Conservation (phyloP, 1,140 invertebrate species). For the Bicyclus anynana region DNA sequence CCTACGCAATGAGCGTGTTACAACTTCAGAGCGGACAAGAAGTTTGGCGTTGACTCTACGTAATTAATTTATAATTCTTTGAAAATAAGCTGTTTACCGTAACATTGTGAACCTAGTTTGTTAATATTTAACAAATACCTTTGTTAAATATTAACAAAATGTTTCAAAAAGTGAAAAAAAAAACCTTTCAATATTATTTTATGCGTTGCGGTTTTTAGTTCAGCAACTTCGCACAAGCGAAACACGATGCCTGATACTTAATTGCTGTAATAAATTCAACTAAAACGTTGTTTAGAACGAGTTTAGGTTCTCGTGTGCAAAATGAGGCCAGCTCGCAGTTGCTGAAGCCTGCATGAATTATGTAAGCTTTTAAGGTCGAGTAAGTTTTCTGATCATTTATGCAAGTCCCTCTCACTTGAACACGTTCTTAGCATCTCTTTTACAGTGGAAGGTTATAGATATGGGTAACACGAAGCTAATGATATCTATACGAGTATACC, state of each 20-base stretch:
- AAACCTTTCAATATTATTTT: background rate
- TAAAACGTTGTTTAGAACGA: constrained; percentile 25
- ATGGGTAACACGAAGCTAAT: background rate
- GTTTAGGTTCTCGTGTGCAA: constrained; percentile 27
- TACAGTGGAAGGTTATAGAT: constrained; percentile 11
- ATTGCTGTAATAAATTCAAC: constrained; percentile 21
- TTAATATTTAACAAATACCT: too few relatives aligned
- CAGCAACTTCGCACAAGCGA: background rate
- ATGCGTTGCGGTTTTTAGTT: background rate
- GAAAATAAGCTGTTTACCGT: too few relatives aligned
- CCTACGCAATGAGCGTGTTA: too few relatives aligned
- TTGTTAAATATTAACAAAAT: too few relatives aligned
- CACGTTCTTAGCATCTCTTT: constrained; percentile 31
- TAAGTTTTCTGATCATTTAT: constrained; percentile 50
- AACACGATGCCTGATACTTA: constrained; percentile 14
- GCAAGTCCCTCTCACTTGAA: constrained; percentile 36
- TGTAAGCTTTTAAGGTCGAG: constrained; percentile 48
- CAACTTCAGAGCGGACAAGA: too few relatives aligned
- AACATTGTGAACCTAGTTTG: too few relatives aligned
- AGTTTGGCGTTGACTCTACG: too few relatives aligned
- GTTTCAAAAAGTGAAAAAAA: background rate
- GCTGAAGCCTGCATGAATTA: constrained; percentile 41
- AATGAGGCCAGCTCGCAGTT: constrained; percentile 38
- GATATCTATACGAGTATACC: background rate
- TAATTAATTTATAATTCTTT: too few relatives aligned